These are phyloP conservation scores for Sandelia bainsii DNA, from an alignment of 2,797 vertebrate species.

Conservation along the genomic window DNA sequence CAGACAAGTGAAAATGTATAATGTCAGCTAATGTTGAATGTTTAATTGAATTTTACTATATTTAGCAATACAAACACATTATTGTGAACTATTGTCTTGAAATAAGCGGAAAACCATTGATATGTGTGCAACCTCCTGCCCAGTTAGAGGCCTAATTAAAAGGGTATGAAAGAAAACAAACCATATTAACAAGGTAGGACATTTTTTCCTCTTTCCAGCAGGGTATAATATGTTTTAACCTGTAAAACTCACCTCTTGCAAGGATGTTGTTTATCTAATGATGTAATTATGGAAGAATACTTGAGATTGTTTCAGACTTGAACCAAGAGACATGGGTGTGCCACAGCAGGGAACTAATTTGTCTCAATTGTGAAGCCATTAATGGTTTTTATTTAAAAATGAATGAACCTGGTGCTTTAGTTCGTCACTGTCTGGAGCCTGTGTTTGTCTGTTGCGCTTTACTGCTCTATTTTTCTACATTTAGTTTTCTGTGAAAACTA, in stretches of 20 bases:
- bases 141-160: conserved; percentile 29
- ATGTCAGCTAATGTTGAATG: background rate
- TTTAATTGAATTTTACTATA: conserved; percentile 16
- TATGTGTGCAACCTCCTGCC: conserved; percentile 10
- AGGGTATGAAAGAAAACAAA: conserved; percentile 21
- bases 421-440: background rate
- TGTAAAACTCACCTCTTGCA: conserved; percentile 7
- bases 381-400: conserved; percentile 1
- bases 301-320: conserved; percentile 1
- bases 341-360: conserved; percentile 14
- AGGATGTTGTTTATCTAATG: conserved; percentile 25
- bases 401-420: background rate
- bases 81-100: conserved; percentile 25
- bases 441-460: background rate
- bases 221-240: conserved; percentile 4
- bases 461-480: background rate
- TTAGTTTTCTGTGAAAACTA: conserved; percentile 7
- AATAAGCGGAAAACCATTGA: conserved; percentile 4
- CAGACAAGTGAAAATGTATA: conserved; percentile 13
- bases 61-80: background rate
- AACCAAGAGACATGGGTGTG: conserved; percentile 14
- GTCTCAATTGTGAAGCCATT: conserved; percentile 14
- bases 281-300: conserved; percentile 15
- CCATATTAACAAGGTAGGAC: background rate
- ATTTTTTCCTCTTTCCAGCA: background rate